Percentiles rank a stretch among this genome's conserved stretches.
Conservation (phyloP, 2,113 vertebrate species). For the Thunnus thynnus region DNA sequence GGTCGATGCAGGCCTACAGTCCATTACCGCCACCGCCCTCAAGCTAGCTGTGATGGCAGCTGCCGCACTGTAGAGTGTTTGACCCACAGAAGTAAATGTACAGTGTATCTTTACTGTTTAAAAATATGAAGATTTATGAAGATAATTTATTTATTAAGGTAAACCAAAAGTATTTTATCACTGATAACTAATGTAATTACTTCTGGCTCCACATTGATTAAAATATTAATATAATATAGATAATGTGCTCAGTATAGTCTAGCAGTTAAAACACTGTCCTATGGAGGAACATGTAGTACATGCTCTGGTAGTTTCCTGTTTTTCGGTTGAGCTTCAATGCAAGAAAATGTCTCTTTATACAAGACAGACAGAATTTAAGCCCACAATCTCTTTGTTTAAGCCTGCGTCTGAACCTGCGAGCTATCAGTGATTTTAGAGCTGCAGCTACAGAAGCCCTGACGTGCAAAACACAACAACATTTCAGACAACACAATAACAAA, state of each 20-base stretch:
- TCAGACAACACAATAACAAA: too few species aligned
- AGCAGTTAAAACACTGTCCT: too few species aligned
- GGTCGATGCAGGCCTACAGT: slow-evolving; percentile 64
- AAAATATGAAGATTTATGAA: neutral
- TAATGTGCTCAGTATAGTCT: too few species aligned
- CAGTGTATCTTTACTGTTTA: neutral
- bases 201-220: too few species aligned
- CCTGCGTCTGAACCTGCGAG: neutral
- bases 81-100: neutral
- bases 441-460: neutral
- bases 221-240: too few species aligned
- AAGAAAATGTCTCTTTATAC: too few species aligned
- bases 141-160: too few species aligned
- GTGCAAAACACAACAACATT: too few species aligned
- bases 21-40: slow-evolving; percentile 65
- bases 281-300: too few species aligned
- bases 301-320: neutral
- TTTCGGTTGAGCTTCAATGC: neutral
- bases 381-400: neutral
- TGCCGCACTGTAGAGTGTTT: neutral
- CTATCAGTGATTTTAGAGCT: neutral
- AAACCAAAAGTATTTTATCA: too few species aligned
- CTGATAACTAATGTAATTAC: neutral
- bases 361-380: neutral
- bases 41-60: slow-evolving; percentile 29